These are phyloP conservation scores for Scolopax bukidnonensis DNA, from an alignment of 2,797 vertebrate species.

Conservation along the genomic window DNA sequence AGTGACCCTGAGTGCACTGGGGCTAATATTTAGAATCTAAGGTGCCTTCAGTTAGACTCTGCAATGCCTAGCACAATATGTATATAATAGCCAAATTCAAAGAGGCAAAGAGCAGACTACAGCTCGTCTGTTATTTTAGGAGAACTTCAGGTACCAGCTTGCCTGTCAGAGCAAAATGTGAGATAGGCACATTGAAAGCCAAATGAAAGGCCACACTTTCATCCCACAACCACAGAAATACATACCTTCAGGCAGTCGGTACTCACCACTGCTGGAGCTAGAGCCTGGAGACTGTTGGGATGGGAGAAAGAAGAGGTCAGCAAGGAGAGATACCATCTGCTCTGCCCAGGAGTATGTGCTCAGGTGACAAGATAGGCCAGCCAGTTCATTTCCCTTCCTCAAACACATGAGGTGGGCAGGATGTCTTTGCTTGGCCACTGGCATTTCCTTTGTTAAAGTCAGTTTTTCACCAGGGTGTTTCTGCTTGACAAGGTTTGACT, in stretches of 20 bases:
- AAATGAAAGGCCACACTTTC: background rate
- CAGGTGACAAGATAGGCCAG: background rate
- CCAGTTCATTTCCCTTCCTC: background rate
- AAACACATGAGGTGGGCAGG: background rate
- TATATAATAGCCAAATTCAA: background rate
- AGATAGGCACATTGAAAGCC: background rate
- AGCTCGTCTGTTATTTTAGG: background rate
- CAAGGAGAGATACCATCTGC: background rate
- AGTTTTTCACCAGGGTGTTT: background rate
- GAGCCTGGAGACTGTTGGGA: background rate
- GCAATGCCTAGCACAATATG: background rate
- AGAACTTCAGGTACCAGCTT: background rate
- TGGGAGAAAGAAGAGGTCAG: background rate
- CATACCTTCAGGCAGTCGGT: background rate
- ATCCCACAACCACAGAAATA: background rate
- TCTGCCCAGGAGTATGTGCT: background rate
- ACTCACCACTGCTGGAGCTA: fast-evolving
- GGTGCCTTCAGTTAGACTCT: background rate
- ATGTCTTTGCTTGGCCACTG: background rate
- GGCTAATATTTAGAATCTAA: background rate
- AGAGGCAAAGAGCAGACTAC: background rate
- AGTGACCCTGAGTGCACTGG: background rate
- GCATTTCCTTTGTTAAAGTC: background rate
- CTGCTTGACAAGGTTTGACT: background rate
- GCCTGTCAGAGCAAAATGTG: background rate